Percentiles rank a stretch among this genome's conserved stretches.
Conservation (phyloP, 2,888 invertebrate genomes). For the Leucozona laternaria region DNA sequence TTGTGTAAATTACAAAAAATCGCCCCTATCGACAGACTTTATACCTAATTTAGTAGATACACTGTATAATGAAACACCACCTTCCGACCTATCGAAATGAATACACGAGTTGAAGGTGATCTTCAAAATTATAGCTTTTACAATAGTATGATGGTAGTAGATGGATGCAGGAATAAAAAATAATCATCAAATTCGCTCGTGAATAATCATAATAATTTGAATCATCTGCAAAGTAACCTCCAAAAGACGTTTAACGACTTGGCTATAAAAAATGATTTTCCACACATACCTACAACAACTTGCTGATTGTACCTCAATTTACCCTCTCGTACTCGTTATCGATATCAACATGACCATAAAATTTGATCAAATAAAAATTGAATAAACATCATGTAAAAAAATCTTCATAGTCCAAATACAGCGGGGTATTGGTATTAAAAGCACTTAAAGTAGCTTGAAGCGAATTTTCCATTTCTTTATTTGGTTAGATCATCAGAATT, state of each 20-base stretch:
- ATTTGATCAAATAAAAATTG: constrained; percentile 59
- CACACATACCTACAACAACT: constrained; percentile 9
- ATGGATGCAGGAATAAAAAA: constrained; percentile 19
- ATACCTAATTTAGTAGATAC: too few relatives aligned
- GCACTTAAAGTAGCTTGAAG: constrained; percentile 51
- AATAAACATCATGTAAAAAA: constrained; percentile 45
- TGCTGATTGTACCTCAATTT: constrained; percentile 54
- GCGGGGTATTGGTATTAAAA: constrained; percentile 34
- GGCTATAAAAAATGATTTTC: constrained; percentile 46
- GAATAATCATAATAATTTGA: constrained; percentile 10
- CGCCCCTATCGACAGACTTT: too few relatives aligned
- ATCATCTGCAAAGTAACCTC: constrained; percentile 16
- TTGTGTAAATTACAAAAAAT: too few relatives aligned
- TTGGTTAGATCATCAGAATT: constrained; percentile 44
- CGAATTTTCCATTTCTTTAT: constrained; percentile 38
- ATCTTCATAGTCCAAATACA: constrained; percentile 41
- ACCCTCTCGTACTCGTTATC: constrained; percentile 48
- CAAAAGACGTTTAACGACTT: constrained; percentile 39
- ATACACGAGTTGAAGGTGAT: constrained; percentile 9
- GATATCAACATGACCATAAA: constrained; percentile 73
- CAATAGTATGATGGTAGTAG: constrained; percentile 1
- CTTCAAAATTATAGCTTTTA: neutral
- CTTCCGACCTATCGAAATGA: neutral
- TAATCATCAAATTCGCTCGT: constrained; percentile 15
- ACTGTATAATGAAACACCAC: too few relatives aligned